phyloP scores from a whole-genome alignment of 1,140 invertebrate genomes.

The Aphaenogaster ashmeadi region DNA sequence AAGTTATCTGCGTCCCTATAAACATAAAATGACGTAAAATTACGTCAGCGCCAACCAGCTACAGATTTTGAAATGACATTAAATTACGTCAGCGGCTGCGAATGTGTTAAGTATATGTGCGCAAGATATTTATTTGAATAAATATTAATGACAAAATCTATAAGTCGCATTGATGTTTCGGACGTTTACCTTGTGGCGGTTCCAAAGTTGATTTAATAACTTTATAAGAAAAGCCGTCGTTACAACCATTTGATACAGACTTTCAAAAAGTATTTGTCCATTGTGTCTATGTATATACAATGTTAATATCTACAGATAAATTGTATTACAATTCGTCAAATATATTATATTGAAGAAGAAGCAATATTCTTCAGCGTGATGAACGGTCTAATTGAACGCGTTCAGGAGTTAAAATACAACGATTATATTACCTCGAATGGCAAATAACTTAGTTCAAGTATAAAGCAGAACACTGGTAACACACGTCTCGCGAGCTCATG shows the following conservation, averaged over 20 bases:
- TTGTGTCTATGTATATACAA: background rate
- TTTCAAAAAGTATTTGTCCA: conserved; percentile 5
- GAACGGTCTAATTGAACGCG: background rate
- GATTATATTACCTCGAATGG: conserved; percentile 40
- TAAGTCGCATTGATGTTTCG: background rate
- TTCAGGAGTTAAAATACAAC: background rate
- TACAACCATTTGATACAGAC: conserved; percentile 30
- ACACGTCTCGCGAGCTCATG: background rate
- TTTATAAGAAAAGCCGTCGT: background rate
- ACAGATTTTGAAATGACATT: too few species aligned
- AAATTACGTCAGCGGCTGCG: too few species aligned
- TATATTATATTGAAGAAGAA: too few species aligned
- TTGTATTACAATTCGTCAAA: background rate
- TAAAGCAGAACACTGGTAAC: background rate
- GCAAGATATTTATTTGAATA: background rate
- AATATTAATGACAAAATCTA: background rate
- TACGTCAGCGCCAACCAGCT: too few species aligned
- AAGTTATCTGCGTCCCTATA: too few species aligned
- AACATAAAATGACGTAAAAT: too few species aligned
- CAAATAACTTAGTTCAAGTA: conserved; percentile 10
- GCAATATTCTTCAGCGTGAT: background rate
- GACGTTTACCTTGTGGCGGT: conserved; percentile 11
- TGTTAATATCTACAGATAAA: conserved; percentile 34
- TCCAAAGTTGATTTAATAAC: conserved; percentile 26
- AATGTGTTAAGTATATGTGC: too few species aligned